Conservation (phyloP, 1,140 invertebrate genomes). For the Gryllus bimaculatus region DNA sequence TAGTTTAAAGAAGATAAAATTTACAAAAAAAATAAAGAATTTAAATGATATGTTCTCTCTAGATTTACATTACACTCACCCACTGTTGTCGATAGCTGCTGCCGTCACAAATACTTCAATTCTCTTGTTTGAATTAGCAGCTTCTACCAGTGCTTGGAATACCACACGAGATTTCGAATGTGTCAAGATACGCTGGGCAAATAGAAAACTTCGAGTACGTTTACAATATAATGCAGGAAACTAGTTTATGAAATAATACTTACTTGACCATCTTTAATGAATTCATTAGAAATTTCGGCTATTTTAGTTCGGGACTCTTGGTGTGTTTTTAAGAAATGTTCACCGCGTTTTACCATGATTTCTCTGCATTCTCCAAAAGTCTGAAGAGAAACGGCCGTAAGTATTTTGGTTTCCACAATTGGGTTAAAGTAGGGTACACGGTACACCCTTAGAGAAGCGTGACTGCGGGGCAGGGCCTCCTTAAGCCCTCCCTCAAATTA, state of each 20-base stretch:
- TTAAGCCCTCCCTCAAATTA: no score
- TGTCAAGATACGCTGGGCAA: slow-evolving; percentile 71
- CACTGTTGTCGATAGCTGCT: slow-evolving; percentile 73
- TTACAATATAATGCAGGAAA: no score
- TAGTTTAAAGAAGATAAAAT: no score
- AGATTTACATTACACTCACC: slow-evolving; percentile 58
- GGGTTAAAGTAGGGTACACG: slow-evolving; percentile 1
- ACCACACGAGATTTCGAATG: slow-evolving; percentile 91
- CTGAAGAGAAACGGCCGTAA: slow-evolving; percentile 34
- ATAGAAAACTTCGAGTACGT: no score
- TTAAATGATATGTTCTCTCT: no score
- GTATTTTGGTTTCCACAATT: no score
- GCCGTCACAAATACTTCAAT: slow-evolving; percentile 87
- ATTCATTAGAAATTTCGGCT: slow-evolving; percentile 66
- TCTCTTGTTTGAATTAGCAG: slow-evolving; percentile 64
- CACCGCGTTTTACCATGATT: slow-evolving; percentile 72
- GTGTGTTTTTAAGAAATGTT: slow-evolving; percentile 70
- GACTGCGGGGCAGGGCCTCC: no score
- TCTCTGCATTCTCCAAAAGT: slow-evolving; percentile 78
- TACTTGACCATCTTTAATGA: slow-evolving; percentile 78
- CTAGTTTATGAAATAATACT: slow-evolving; percentile 30
- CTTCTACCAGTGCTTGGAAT: slow-evolving; percentile 73
- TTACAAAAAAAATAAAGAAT: no score
- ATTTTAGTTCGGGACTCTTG: slow-evolving; percentile 70
- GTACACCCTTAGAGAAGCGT: no score